Base-by-base conservation (phyloP, 1,140 invertebrate genomes). In the Lepidurus apus region DNA sequence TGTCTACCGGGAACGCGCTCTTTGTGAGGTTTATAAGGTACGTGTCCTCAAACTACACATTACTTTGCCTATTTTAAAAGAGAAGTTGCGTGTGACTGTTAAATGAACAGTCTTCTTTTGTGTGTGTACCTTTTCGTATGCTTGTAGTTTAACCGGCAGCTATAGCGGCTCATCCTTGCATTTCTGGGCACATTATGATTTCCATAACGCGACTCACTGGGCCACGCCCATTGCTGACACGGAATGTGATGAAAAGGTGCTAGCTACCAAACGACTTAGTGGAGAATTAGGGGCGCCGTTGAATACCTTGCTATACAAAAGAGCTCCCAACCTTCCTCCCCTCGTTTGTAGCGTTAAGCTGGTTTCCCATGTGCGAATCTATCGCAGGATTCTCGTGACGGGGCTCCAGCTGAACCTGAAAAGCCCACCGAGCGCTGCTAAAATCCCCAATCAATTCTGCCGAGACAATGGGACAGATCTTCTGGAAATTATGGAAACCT, bases 141-240 rank as follows among this genome's bases (percentile, higher is more conserved):
- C 42, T 76, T 9, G 45, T 44, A 95, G 93, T 83, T 94, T 95
- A 83, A 95, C 93, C 1, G 93, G 93, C n/a, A 93, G 92, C 80
- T 95, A 95, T 81, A 93, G 92, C 42, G 93, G 93, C 85, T 91
- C 90, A 24, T 95, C 93, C 0, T 85, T 96, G 0, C 95, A 95
- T 83, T 95, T 95, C 83, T 95, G 93, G 93, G 93, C 93, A 0
- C 93, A 95, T 84, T 96, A 95, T 81, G 93, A 96, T 82, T 96
- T 95, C 85, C 95, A 95, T 85, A 95, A 95, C 83, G 93, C 94
- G 79, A 95, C 92, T 0, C 89, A 91, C 43, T 93, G 92, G 79
- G 94, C 94, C 0, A 44, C 43, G 77, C 90, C 92, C 0, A 90
- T 95, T 0, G 87, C 88, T 0, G 91, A 90, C 34, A 95, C 92